Evolutionary conservation across 2,888 invertebrate species (phyloP).

Genomic region (Drosophila mercatorum): DNA sequence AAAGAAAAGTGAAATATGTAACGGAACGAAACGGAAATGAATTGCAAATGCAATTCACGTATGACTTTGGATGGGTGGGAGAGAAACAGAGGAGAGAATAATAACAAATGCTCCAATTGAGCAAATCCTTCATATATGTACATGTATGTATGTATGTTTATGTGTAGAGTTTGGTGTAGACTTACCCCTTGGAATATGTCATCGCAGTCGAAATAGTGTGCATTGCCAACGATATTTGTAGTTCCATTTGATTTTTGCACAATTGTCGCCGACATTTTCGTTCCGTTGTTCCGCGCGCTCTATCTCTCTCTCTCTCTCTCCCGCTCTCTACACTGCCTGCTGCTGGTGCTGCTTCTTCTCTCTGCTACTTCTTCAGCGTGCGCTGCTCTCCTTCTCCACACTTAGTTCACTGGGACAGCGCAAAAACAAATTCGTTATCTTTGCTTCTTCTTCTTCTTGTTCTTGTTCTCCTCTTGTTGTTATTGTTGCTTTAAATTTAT

Average conservation of each 20-base stretch:
- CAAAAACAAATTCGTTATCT: slow-evolving; percentile 57
- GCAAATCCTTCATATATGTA: slow-evolving; percentile 4
- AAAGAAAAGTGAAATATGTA: slow-evolving; percentile 28
- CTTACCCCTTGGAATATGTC: slow-evolving; percentile 66
- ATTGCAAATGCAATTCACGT: neutral
- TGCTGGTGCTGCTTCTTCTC: neutral
- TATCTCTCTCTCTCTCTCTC: neutral
- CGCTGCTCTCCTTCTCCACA: slow-evolving; percentile 7
- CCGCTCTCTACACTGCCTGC: slow-evolving; percentile 3
- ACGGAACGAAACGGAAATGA: slow-evolving; percentile 57
- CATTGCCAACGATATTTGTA: slow-evolving; percentile 55
- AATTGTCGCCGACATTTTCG: slow-evolving; percentile 69
- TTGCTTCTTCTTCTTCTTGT: slow-evolving; percentile 19
- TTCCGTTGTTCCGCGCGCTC: slow-evolving; percentile 16
- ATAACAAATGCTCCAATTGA: slow-evolving; percentile 8
- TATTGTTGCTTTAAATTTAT: slow-evolving; percentile 25
- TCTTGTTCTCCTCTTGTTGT: slow-evolving; percentile 16
- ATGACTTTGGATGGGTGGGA: too few species aligned
- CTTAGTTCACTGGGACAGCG: slow-evolving; percentile 56
- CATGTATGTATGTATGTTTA: neutral
- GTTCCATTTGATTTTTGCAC: slow-evolving; percentile 61
- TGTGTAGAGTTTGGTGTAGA: slow-evolving; percentile 18
- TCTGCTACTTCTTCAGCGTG: slow-evolving; percentile 8
- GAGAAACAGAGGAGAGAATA: neutral
- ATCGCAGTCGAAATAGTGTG: slow-evolving; percentile 64